These are phyloP conservation scores for Diglossa cyanea DNA, from an alignment of 2,797 vertebrate genomes.

Conservation along the genomic window DNA sequence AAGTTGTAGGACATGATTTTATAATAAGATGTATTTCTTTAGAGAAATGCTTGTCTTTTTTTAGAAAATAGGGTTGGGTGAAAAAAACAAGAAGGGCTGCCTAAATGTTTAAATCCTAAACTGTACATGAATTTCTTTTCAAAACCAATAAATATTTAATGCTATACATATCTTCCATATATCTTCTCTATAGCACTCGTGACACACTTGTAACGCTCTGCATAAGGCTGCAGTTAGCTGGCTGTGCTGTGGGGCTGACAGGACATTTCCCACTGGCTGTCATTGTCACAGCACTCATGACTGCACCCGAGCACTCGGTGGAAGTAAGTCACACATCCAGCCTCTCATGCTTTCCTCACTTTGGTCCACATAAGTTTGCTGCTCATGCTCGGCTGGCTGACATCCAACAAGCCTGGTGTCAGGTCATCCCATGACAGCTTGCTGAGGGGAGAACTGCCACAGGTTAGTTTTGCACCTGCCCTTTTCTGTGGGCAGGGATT, in stretches of 20 bases:
- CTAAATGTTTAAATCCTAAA: neutral
- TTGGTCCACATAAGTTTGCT: neutral
- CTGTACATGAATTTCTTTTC: neutral
- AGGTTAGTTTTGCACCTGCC: neutral
- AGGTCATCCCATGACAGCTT: neutral
- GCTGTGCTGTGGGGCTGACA: neutral
- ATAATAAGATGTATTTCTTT: neutral
- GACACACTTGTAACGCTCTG: neutral
- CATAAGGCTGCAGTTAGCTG: neutral
- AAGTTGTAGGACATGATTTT: neutral
- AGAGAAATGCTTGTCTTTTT: neutral
- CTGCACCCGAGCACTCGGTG: rapidly evolving
- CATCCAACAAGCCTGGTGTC: neutral
- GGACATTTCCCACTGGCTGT: neutral
- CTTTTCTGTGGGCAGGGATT: neutral
- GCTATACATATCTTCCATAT: neutral
- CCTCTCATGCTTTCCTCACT: neutral
- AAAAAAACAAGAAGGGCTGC: neutral
- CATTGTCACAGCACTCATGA: neutral
- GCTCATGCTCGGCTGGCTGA: neutral
- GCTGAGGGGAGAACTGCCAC: neutral
- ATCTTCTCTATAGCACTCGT: neutral
- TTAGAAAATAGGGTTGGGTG: neutral
- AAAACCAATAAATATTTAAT: neutral
- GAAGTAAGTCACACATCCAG: neutral